A percentile compares a stretch with the other conserved stretches of the same genome.
Conservation (phyloP, 1,140 invertebrate species). For the Parapsyche elsis region DNA sequence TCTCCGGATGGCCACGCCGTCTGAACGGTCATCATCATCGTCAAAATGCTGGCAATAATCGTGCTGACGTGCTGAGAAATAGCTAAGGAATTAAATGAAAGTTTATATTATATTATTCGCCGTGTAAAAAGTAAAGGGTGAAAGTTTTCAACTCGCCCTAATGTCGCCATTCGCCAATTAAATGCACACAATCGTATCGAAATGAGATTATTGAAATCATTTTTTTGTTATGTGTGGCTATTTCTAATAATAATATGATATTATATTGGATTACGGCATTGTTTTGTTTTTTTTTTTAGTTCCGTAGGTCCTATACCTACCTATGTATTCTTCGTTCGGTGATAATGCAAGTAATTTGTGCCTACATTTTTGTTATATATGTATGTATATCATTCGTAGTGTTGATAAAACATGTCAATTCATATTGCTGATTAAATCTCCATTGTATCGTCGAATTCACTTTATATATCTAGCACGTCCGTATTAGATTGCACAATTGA, state of each 20-base stretch:
- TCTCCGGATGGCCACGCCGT: no score
- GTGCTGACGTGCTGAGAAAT: background rate
- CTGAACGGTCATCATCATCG: background rate
- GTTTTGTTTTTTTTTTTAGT: background rate
- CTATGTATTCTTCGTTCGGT: background rate
- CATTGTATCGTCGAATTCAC: constrained; percentile 8
- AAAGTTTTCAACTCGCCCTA: no score
- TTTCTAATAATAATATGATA: no score
- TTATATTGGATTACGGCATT: no score
- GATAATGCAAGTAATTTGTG: constrained; percentile 3
- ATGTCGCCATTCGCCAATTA: background rate
- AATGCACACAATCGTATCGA: background rate
- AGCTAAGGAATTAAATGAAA: no score
- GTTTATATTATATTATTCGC: no score
- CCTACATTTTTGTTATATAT: background rate
- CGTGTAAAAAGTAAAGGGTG: no score
- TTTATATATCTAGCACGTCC: background rate
- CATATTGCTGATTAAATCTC: constrained; percentile 19
- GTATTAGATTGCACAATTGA: background rate
- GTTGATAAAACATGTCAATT: constrained; percentile 22
- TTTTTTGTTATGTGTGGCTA: background rate
- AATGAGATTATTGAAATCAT: constrained; percentile 12
- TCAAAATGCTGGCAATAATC: background rate
- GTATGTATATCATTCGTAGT: background rate
- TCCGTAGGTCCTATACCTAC: no score